Evolutionary conservation across 1,140 invertebrate genomes (phyloP).

Genomic region (Pararge aegeria): DNA sequence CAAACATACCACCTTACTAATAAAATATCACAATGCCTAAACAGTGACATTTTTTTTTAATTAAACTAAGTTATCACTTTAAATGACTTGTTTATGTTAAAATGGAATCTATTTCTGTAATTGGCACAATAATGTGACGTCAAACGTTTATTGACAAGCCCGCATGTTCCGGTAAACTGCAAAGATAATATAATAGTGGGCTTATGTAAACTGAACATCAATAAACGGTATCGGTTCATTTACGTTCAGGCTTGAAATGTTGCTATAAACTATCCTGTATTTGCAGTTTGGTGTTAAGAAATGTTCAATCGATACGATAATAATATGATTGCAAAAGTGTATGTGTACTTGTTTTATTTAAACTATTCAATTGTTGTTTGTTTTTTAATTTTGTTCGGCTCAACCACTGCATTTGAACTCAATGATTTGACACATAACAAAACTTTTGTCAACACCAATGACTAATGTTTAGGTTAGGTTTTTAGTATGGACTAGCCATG

Average conservation of each 20-base stretch:
- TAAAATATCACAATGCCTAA: no score
- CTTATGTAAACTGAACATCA: slow-evolving; percentile 22
- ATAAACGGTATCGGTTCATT: slow-evolving; percentile 27
- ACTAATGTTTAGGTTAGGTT: no score
- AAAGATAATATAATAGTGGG: slow-evolving; percentile 22
- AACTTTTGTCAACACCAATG: no score
- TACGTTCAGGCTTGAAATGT: slow-evolving; percentile 10
- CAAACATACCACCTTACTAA: no score
- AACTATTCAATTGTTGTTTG: no score
- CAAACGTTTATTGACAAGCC: slow-evolving; percentile 21
- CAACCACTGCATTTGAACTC: no score
- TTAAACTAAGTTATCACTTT: no score
- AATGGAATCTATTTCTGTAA: slow-evolving; percentile 9
- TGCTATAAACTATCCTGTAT: slow-evolving; percentile 8
- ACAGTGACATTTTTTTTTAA: no score
- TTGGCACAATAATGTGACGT: slow-evolving; percentile 20
- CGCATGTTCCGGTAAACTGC: slow-evolving; percentile 10
- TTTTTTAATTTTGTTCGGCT: no score
- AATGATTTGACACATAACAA: no score
- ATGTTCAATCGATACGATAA: slow-evolving; percentile 4
- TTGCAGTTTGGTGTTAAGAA: background rate
- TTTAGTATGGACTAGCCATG: no score
- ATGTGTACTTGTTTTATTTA: no score
- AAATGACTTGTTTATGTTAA: slow-evolving; percentile 20
- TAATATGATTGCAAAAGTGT: background rate